phyloP scores from a whole-genome alignment of 2,888 invertebrate species.

The Beris morrisii region DNA sequence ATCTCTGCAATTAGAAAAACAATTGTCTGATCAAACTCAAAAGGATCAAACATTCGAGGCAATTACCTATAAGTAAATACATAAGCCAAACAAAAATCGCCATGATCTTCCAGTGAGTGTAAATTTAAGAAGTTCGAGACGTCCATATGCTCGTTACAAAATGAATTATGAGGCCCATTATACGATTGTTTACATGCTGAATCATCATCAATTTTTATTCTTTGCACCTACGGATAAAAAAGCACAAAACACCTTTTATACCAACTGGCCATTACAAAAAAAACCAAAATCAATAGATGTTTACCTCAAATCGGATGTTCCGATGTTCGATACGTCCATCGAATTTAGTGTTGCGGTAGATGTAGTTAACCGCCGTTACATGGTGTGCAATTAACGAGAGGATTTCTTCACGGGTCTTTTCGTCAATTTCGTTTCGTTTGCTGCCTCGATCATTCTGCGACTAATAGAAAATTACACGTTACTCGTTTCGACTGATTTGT shows the following conservation, averaged over 20 bases:
- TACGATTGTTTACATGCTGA: conserved; percentile 68
- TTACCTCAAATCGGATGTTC: conserved; percentile 94
- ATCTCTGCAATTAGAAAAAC: conserved; percentile 63
- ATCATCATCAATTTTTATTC: conserved; percentile 87
- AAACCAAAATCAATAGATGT: no score
- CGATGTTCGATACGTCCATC: conserved; percentile 87
- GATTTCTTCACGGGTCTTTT: conserved; percentile 96
- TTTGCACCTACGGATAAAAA: conserved; percentile 48
- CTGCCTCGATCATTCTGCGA: conserved; percentile 57
- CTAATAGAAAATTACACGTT: neutral
- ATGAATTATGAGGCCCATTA: conserved; percentile 77
- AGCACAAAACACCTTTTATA: conserved; percentile 1
- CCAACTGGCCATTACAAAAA: conserved; percentile 23
- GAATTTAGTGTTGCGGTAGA: conserved; percentile 93
- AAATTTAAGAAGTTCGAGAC: conserved; percentile 98
- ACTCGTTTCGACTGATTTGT: neutral
- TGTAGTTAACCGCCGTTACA: conserved; percentile 97
- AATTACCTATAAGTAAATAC: conserved; percentile 83
- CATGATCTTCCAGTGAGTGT: conserved; percentile 95
- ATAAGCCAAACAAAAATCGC: conserved; percentile 98
- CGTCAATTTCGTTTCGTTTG: conserved; percentile 70
- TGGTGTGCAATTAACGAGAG: conserved; percentile 96
- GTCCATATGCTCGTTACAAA: conserved; percentile 96
- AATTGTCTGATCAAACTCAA: neutral
- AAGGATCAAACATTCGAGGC: neutral